Evolutionary conservation across 2,797 vertebrate species (phyloP).

Genomic region (Neostethus bicornis): DNA sequence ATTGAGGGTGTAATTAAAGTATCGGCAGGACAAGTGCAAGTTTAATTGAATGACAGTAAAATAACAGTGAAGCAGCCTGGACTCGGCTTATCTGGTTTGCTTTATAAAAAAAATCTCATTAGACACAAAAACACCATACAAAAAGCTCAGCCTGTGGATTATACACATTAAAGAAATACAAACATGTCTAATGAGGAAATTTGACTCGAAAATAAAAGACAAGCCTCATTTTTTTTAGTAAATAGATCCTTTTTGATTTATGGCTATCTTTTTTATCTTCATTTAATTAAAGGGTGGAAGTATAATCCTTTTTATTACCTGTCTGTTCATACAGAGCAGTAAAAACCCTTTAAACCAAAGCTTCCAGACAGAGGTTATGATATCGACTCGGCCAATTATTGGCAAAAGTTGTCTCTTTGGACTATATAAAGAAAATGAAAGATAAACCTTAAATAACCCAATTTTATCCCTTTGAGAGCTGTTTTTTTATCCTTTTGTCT

Average conservation of each 20-base stretch:
- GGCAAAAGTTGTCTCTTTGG: constrained; percentile 44
- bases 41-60: constrained; percentile 78
- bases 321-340: constrained; percentile 56
- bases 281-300: constrained; percentile 70
- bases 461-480: constrained; percentile 5
- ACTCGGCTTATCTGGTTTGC: constrained; percentile 38
- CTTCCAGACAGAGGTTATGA: constrained; percentile 49
- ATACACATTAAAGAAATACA: constrained; percentile 38
- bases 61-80: constrained; percentile 56
- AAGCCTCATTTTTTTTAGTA: constrained; percentile 61
- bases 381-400: constrained; percentile 50
- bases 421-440: constrained; percentile 65
- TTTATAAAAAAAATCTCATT: constrained; percentile 54
- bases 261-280: constrained; percentile 59
- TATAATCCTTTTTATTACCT: constrained; percentile 75
- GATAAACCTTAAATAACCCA: constrained; percentile 29
- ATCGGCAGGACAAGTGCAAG: constrained; percentile 78
- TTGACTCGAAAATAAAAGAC: constrained; percentile 52
- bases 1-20: constrained; percentile 82
- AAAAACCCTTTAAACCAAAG: constrained; percentile 54
- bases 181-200: constrained; percentile 22
- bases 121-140: constrained; percentile 37
- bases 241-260: constrained; percentile 73
- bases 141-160: constrained; percentile 42
- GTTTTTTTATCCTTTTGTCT: constrained; percentile 26